Base-by-base conservation (phyloP, 2,888 invertebrate genomes). In the Apodemia duryi region DNA sequence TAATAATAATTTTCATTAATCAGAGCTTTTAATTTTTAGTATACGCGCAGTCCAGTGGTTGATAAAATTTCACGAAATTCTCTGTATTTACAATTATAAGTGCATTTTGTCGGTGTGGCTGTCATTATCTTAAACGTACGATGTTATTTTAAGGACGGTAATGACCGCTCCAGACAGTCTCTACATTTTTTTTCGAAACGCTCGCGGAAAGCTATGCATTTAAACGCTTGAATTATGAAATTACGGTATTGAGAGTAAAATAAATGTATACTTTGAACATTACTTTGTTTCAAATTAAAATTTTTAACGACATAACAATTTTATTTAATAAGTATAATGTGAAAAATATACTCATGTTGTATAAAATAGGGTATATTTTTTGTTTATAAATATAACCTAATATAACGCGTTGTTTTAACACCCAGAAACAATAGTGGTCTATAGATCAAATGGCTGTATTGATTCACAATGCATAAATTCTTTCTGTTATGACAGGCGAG, bases 111-210 rank as follows among this genome's bases (percentile, higher is more conserved):
- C 88, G 86, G 91, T 85, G 86, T 88, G 86, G 86, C 91, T 84
- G 89, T 89, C 89, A 91, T 91, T 91, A 91, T 86, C 85, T 91
- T 91, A 91, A 91, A 90, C 87, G 91, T 86, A 91, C 87, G 88
- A 91, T 91, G 91, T 91, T 91, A 91, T 91, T 91, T 90, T 88
- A 91, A 89, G 87, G 88, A 79, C 85, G 84, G 83, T 91, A 91
- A 91, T 91, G 84, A 85, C 82, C 81, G 85, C 85, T 80, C 81
- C 81, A 78, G 85, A 85, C 79, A 83, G 82, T 75, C 82, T 82
- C 80, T 78, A 84, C 79, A 77, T 81, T 85, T 90, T 88, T 83
- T 80, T 65, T 81, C 69, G 70, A 80, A 80, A 76, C 84, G 77
- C 85, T 86, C 86, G 87, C 88, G 85, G 85, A 91, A 89, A 90